Evolutionary conservation across 1,140 invertebrate species (phyloP).

Genomic region (Brachionus plicatilis): DNA sequence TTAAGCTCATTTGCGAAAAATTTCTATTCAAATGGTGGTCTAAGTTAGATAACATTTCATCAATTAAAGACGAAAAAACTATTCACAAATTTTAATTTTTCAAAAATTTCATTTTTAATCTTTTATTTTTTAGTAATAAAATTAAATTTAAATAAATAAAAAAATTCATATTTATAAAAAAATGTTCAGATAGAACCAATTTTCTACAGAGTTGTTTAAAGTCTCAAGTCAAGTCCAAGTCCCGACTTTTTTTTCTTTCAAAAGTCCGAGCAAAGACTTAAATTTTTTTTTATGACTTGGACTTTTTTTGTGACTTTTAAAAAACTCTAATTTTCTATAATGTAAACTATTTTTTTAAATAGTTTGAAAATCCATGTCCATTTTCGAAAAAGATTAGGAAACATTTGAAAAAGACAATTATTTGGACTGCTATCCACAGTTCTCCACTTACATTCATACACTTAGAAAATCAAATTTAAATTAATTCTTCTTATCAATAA

Average conservation of each 20-base stretch:
- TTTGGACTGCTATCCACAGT: neutral
- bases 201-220: no score
- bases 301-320: no score
- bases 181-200: no score
- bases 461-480: neutral
- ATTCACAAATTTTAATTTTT: constrained; percentile 32
- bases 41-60: neutral
- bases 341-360: no score
- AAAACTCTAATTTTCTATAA: no score
- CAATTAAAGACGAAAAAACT: constrained; percentile 15
- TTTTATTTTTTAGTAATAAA: neutral
- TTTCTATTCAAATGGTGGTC: constrained; percentile 39
- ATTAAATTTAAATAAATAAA: neutral
- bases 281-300: no score
- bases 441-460: neutral
- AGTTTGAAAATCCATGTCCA: neutral
- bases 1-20: constrained; percentile 40
- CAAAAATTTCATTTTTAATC: neutral
- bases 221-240: no score
- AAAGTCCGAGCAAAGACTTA: no score
- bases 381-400: neutral
- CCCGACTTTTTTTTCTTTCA: no score
- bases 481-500: neutral
- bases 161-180: no score
- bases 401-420: neutral